Percentiles rank a stretch among this genome's conserved stretches.
phyloP scores from a whole-genome alignment of 2,888 invertebrate species.

The Rotaria macrura region DNA sequence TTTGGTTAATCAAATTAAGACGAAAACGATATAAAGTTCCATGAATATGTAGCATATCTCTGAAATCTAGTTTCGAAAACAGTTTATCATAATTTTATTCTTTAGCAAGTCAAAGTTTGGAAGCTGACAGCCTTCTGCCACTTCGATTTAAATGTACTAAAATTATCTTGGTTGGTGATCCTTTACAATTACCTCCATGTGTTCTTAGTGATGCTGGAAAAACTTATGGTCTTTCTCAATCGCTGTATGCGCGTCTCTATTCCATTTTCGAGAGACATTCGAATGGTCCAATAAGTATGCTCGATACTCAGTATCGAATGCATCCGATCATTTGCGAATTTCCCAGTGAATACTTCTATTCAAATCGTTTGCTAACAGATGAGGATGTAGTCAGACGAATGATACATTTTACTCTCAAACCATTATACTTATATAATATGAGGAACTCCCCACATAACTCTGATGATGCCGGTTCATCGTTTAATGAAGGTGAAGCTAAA shows the following conservation, averaged over 20 bases:
- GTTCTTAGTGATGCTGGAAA: constrained; percentile 67
- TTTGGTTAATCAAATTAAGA: no score
- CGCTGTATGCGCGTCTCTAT: constrained; percentile 66
- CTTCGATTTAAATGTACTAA: constrained; percentile 45
- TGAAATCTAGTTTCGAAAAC: not conserved
- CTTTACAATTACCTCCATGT: constrained; percentile 60
- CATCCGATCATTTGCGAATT: constrained; percentile 66
- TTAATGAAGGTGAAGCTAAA: constrained; percentile 42
- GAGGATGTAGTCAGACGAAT: not conserved
- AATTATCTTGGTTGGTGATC: constrained; percentile 73
- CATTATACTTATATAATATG: not conserved
- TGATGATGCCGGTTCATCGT: not conserved
- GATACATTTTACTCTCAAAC: not conserved
- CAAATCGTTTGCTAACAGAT: constrained; percentile 50
- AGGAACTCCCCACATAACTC: not conserved
- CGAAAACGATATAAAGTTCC: no score
- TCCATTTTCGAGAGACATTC: constrained; percentile 52
- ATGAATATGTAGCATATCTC: no score
- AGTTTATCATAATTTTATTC: not conserved
- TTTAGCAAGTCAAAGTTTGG: not conserved
- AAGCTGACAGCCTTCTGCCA: not conserved
- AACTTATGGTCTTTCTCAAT: constrained; percentile 61
- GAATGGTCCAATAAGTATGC: constrained; percentile 38
- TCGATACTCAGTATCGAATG: constrained; percentile 68
- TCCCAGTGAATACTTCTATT: constrained; percentile 67